Percentiles rank a stretch among this genome's conserved stretches.
Conservation (phyloP, 2,888 invertebrate species). For the Caenorhabditis virilis region DNA sequence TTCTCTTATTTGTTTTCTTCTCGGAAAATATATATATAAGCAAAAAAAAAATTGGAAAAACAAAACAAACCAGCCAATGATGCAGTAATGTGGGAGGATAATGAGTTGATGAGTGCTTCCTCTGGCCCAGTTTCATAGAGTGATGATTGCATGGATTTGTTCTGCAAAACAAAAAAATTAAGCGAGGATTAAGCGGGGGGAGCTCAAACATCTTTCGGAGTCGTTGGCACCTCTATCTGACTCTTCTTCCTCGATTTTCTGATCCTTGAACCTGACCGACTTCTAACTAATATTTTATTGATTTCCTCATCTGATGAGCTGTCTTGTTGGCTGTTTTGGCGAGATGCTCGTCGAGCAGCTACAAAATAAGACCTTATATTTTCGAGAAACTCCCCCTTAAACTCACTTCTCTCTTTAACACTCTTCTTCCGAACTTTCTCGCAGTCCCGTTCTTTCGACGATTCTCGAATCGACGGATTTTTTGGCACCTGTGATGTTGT, state of each 20-base stretch:
- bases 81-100: constrained; percentile 23
- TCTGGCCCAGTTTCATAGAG: constrained; percentile 32
- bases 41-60: too few species aligned
- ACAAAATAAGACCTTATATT: constrained; percentile 7
- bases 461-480: constrained; percentile 43
- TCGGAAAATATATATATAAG: too few species aligned
- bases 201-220: too few species aligned
- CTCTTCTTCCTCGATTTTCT: constrained; percentile 23
- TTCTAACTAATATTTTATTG: constrained; percentile 17
- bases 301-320: constrained; percentile 42
- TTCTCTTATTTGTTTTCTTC: too few species aligned
- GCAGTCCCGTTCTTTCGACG: constrained; percentile 36
- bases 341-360: constrained; percentile 51
- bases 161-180: too few species aligned
- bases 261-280: constrained; percentile 18
- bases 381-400: neutral
- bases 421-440: constrained; percentile 31
- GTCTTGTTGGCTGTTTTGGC: constrained; percentile 45
- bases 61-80: constrained; percentile 2
- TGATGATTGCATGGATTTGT: constrained; percentile 34
- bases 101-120: constrained; percentile 20
- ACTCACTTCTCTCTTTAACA: constrained; percentile 42
- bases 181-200: too few species aligned
- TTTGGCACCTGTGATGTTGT: constrained; percentile 24
- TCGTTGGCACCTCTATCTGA: too few species aligned